Base-by-base conservation (phyloP, 1,140 invertebrate genomes). In the Atopsyche davidsoni region DNA sequence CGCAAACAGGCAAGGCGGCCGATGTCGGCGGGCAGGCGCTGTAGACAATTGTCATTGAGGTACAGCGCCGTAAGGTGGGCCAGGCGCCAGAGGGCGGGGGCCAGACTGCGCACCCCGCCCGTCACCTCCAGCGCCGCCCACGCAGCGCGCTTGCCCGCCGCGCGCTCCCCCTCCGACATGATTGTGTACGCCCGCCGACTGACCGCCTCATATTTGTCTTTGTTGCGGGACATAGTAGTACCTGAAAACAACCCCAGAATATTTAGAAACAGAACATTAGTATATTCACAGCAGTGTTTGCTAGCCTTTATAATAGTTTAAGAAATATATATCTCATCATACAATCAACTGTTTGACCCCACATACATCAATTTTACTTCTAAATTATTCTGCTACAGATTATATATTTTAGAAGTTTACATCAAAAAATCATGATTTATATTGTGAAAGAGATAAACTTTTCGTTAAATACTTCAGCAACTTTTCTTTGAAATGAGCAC, bases 91-190 rank as follows among this genome's bases (percentile, higher is more conserved):
- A 98, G 74, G 60, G 83, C 82, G 28, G 90, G 86, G 73, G 91
- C 93, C 52, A 98, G 75, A 65, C 94, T 95, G 60, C 89, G 81
- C 61, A 98, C 87, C 75, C 83, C 87, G 72, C 92, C 92, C 95
- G 78, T 75, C 79, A 77, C 75, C 76, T 86, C 84, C 66, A 86
- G 73, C 61, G 83, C 85, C 65, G 81, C 79, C 90, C 90, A 94
- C 70, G 82, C 80, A 59, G 90, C 89, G 73, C 91, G 90, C 70
- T 93, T 92, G 48, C 92, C 92, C 62, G 88, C 81, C 62, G 87
- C 87, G 60, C 86, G 80, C 65, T 96, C 93, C 72, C 94, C 91
- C 48, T 85, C 77, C 62, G 89, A 89, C 87, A 96, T 90, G 72
- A 94, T 89, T 59, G 87, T 88, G 75, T 95, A 87, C 54, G 82